Percentiles rank a stretch among this genome's conserved stretches.
Evolutionary conservation across 2,888 invertebrate genomes (phyloP).

Genomic region (Ophion obscuratus): DNA sequence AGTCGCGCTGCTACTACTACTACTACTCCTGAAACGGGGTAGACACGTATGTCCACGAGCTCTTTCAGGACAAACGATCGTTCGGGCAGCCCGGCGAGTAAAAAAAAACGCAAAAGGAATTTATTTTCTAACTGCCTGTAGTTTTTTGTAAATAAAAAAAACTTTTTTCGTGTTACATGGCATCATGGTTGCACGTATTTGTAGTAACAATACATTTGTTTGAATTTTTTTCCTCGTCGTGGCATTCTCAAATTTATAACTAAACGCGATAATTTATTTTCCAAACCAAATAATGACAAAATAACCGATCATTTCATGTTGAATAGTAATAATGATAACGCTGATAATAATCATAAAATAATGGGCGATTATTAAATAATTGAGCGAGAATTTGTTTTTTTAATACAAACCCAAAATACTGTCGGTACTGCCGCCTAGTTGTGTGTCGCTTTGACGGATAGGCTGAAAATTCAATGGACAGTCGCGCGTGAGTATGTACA

Average conservation of each 20-base stretch:
- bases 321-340: too few species aligned
- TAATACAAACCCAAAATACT: too few species aligned
- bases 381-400: too few species aligned
- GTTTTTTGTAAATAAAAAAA: not conserved
- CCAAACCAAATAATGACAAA: not conserved
- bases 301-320: too few species aligned
- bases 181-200: not conserved
- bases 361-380: too few species aligned
- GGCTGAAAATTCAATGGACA: too few species aligned
- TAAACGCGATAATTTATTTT: not conserved
- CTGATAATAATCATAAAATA: too few species aligned
- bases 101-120: not conserved
- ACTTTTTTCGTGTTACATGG: not conserved
- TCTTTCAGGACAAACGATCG: conserved; percentile 10
- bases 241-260: not conserved
- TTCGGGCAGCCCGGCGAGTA: not conserved
- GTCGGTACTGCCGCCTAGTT: too few species aligned
- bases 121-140: not conserved
- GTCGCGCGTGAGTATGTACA: too few species aligned
- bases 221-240: too few species aligned
- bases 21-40: conserved; percentile 35
- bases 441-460: too few species aligned
- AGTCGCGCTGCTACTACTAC: conserved; percentile 49
- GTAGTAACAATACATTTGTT: not conserved
- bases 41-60: conserved; percentile 19